Percentiles rank a stretch among this genome's conserved stretches.
Conservation (phyloP, 2,113 vertebrate genomes). For the Callipepla californica region DNA sequence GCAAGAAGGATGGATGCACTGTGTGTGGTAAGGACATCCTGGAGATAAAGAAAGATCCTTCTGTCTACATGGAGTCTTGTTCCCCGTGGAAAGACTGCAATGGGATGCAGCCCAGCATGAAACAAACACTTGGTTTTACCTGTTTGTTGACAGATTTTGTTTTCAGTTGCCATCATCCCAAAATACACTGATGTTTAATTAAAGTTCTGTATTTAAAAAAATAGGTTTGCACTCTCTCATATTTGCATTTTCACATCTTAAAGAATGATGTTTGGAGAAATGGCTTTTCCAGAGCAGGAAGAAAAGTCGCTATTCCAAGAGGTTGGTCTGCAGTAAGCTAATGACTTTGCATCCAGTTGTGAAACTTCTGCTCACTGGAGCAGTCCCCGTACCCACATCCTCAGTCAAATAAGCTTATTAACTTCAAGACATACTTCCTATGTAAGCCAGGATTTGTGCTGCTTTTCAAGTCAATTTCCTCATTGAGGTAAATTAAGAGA, state of each 20-base stretch:
- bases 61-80: not conserved
- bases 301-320: constrained; percentile 29
- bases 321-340: constrained; percentile 20
- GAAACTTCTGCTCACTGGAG: constrained; percentile 46
- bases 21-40: not conserved
- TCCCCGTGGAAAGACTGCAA: not conserved
- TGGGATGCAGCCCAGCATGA: not conserved
- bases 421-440: constrained; percentile 56
- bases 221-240: not conserved
- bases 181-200: not conserved
- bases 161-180: not conserved
- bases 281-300: not conserved
- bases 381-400: constrained; percentile 9
- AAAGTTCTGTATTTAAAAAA: not conserved
- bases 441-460: constrained; percentile 61
- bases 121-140: not conserved
- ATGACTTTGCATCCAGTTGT: constrained; percentile 26
- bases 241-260: not conserved
- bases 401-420: constrained; percentile 63
- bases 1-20: not conserved
- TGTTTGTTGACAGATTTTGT: not conserved
- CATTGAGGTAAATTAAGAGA: constrained; percentile 56
- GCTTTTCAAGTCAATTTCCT: constrained; percentile 65
- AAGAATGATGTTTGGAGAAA: not conserved
- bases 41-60: not conserved